These are phyloP conservation scores for Psilopsiagon aymara DNA, from an alignment of 2,113 vertebrate genomes.

Conservation along the genomic window DNA sequence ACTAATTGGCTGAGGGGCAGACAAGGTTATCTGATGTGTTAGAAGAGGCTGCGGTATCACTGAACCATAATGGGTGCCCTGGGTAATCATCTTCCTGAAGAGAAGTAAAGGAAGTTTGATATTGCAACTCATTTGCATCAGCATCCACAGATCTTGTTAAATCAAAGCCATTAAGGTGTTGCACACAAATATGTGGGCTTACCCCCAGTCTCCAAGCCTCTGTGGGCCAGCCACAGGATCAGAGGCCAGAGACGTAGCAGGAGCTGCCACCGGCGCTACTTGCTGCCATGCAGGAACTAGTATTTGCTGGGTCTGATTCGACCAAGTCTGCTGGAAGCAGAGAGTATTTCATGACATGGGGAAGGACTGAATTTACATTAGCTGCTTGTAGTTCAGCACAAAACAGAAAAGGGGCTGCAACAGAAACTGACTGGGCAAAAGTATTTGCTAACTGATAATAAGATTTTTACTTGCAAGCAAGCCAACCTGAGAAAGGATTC, in stretches of 20 bases:
- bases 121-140: not conserved
- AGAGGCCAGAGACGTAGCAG: constrained; percentile 84
- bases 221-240: constrained; percentile 92
- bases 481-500: constrained; percentile 93
- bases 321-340: constrained; percentile 85
- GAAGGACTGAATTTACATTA: fast-evolving
- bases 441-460: not conserved
- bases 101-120: constrained; percentile 40
- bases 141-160: not conserved
- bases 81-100: constrained; percentile 92
- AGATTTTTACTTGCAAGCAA: not conserved
- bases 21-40: constrained; percentile 95
- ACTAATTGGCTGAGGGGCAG: constrained; percentile 94
- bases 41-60: constrained; percentile 92
- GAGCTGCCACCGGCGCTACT: constrained; percentile 85
- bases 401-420: not conserved
- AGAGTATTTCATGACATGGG: not conserved
- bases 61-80: constrained; percentile 93
- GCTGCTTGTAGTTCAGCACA: not conserved
- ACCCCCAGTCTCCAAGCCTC: constrained; percentile 97
- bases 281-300: constrained; percentile 96
- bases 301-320: constrained; percentile 91
- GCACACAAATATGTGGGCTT: constrained; percentile 30
- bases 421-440: not conserved
- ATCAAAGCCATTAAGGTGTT: not conserved